phyloP scores from a whole-genome alignment of 2,888 invertebrate genomes.

The Luperina testacea region DNA sequence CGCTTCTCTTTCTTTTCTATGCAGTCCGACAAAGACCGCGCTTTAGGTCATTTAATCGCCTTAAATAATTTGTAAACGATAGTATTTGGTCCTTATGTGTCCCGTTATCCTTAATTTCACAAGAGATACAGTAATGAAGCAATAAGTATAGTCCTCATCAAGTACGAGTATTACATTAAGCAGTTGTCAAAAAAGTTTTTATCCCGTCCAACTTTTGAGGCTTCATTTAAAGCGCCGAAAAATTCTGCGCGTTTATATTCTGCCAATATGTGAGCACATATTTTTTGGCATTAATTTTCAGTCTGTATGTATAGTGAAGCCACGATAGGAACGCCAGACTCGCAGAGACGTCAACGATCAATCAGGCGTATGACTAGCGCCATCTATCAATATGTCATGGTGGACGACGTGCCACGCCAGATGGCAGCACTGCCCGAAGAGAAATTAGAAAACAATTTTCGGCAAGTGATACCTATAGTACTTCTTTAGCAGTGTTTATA shows the following conservation, averaged over 20 bases:
- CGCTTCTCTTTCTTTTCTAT: too few species aligned
- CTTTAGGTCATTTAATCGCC: too few species aligned
- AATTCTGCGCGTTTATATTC: constrained; percentile 14
- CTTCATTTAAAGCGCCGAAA: constrained; percentile 9
- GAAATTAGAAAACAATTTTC: constrained; percentile 88
- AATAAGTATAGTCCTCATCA: neutral
- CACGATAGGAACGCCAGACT: constrained; percentile 70
- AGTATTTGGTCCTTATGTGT: neutral
- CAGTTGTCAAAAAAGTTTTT: constrained; percentile 9
- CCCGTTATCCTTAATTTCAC: neutral
- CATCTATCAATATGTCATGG: constrained; percentile 88
- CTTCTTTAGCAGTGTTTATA: constrained; percentile 49
- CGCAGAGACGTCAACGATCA: constrained; percentile 85
- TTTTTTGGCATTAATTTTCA: constrained; percentile 58
- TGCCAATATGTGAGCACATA: constrained; percentile 42
- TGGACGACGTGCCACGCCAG: constrained; percentile 80
- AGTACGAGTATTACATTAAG: neutral
- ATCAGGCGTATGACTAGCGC: constrained; percentile 85
- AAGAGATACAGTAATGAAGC: neutral
- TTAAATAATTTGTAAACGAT: constrained; percentile 12
- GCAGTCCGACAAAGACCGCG: too few species aligned
- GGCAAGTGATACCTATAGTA: constrained; percentile 69
- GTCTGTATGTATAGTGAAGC: constrained; percentile 52
- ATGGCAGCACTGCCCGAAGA: constrained; percentile 84
- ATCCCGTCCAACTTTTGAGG: constrained; percentile 17